phyloP scores from a whole-genome alignment of 2,797 vertebrate species.

The Sternarchorhynchus goeldii region DNA sequence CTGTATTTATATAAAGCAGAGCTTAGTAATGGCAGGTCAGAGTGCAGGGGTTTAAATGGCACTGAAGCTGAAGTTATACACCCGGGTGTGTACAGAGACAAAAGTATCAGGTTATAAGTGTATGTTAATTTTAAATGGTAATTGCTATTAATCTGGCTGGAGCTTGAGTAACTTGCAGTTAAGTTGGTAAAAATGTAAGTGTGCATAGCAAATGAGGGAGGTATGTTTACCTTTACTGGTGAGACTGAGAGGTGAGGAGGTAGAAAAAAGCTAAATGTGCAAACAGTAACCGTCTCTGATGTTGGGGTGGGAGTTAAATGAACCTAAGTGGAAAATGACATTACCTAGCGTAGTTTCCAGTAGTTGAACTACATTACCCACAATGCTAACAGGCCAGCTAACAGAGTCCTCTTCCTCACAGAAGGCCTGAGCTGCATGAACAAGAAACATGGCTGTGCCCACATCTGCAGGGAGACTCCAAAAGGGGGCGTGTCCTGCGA shows the following conservation, averaged over 20 bases:
- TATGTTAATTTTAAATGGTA: too few species aligned
- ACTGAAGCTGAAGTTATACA: slow-evolving; percentile 36
- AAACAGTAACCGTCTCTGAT: too few species aligned
- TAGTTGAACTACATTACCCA: too few species aligned
- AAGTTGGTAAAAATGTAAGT: neutral
- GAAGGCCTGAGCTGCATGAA: slow-evolving; percentile 99
- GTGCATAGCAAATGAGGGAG: too few species aligned
- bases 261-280: too few species aligned
- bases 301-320: too few species aligned
- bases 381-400: too few species aligned
- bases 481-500: slow-evolving; percentile 92
- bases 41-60: slow-evolving; percentile 33
- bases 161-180: neutral
- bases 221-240: too few species aligned
- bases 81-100: slow-evolving; percentile 30
- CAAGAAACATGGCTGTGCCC: slow-evolving; percentile 93
- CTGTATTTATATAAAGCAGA: slow-evolving; percentile 43
- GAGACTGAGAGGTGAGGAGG: too few species aligned
- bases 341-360: too few species aligned
- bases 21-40: slow-evolving; percentile 51
- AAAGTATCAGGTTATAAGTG: slow-evolving; percentile 11
- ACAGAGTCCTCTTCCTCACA: slow-evolving; percentile 62
- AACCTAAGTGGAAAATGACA: too few species aligned
- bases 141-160: slow-evolving; percentile 17
- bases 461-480: slow-evolving; percentile 96